Percentiles rank a stretch among this genome's conserved stretches.
Evolutionary conservation across 2,797 vertebrate species (phyloP).

Genomic region (Huso huso): DNA sequence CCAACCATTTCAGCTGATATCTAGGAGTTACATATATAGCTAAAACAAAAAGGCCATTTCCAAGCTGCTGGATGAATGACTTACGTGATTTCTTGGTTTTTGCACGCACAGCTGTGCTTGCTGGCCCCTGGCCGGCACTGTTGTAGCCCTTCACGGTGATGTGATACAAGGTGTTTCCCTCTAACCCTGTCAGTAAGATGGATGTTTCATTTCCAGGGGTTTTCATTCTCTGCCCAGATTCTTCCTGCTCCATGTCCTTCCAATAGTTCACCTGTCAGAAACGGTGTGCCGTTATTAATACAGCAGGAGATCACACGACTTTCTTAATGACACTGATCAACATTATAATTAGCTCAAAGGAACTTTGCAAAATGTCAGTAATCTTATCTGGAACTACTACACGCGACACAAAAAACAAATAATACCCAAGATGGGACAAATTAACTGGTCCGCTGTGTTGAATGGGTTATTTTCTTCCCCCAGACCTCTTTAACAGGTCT

Average conservation of each 20-base stretch:
- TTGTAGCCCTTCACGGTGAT: conserved; percentile 87
- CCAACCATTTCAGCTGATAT: no score
- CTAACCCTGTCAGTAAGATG: conserved; percentile 73
- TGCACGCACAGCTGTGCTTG: conserved; percentile 61
- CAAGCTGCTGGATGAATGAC: conserved; percentile 32
- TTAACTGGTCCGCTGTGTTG: no score
- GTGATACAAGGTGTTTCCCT: conserved; percentile 80
- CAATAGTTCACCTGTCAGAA: conserved; percentile 79
- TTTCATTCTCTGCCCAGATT: conserved; percentile 70
- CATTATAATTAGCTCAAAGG: no score
- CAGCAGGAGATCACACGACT: no score
- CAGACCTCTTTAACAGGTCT: no score
- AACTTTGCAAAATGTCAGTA: no score
- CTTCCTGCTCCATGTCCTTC: conserved; percentile 83
- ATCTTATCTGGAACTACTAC: no score
- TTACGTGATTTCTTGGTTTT: conserved; percentile 86
- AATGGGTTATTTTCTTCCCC: no score
- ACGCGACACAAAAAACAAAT: no score
- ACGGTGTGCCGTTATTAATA: conserved; percentile 1
- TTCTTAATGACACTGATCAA: no score
- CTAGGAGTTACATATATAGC: no score
- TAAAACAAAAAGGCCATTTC: background rate
- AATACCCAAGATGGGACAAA: no score
- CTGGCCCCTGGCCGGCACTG: conserved; percentile 83
- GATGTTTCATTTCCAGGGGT: conserved; percentile 82